A percentile compares a stretch with the other conserved stretches of the same genome.
These are phyloP conservation scores for Geococcyx californianus DNA, from an alignment of 2,113 vertebrate species.

Conservation along the genomic window DNA sequence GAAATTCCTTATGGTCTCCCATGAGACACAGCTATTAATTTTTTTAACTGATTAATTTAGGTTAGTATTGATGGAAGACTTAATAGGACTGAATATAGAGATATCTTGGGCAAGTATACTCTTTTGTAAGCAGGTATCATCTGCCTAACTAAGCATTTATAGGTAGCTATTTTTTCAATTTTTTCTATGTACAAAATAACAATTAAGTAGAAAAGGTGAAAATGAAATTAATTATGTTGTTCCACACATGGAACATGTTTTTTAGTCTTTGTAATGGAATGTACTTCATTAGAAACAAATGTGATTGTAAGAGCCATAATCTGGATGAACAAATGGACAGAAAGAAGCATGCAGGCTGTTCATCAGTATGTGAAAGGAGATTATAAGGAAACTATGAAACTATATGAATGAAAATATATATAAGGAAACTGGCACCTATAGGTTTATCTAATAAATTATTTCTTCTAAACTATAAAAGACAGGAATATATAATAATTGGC, in stretches of 20 bases:
- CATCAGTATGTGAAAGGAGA: too few relatives aligned
- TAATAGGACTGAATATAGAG: neutral
- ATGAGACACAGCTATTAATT: slow-evolving; percentile 10
- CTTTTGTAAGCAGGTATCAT: neutral
- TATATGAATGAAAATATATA: neutral
- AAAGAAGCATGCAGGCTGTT: neutral
- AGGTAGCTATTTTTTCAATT: neutral
- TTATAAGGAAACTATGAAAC: too few relatives aligned
- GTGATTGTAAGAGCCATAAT: neutral
- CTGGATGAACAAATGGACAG: neutral
- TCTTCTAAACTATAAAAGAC: neutral
- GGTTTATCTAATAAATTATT: neutral
- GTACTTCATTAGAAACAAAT: neutral
- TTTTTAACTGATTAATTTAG: slow-evolving; percentile 6
- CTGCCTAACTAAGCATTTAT: neutral
- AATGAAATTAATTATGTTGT: neutral
- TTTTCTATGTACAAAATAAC: neutral
- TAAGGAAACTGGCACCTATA: neutral
- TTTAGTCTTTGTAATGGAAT: neutral
- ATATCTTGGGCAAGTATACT: neutral
- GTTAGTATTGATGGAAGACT: slow-evolving; percentile 3
- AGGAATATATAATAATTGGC: neutral
- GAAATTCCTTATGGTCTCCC: slow-evolving; percentile 19
- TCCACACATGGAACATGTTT: neutral
- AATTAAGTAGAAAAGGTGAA: neutral